A percentile compares a stretch with the other conserved stretches of the same genome.
These are phyloP conservation scores for Perodicticus potto DNA, from an alignment of 2,797 vertebrate genomes.

Conservation along the genomic window DNA sequence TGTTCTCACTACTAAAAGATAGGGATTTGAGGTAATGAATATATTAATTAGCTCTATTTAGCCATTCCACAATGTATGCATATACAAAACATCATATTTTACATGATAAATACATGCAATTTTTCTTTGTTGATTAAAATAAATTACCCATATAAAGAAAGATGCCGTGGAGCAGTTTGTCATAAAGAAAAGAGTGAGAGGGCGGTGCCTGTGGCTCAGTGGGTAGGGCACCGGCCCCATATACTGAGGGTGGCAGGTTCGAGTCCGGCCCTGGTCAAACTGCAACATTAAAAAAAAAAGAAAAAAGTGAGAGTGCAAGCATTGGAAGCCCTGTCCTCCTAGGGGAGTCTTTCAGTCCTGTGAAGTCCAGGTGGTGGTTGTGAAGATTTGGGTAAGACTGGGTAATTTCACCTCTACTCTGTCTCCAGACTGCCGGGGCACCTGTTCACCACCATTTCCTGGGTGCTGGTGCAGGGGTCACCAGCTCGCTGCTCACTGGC, in stretches of 20 bases:
- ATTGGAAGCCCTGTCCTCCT: neutral
- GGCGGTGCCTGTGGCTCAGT: no score
- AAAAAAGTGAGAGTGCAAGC: neutral
- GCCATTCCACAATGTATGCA: neutral
- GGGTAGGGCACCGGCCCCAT: no score
- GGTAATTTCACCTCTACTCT: neutral
- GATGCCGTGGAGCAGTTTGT: neutral
- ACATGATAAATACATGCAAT: neutral
- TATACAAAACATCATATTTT: neutral
- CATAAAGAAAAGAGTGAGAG: neutral
- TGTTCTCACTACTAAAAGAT: neutral
- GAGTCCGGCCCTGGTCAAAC: no score
- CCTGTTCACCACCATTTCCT: neutral
- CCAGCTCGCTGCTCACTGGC: neutral
- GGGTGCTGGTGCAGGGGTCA: no score
- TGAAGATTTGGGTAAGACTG: neutral
- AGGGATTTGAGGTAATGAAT: neutral
- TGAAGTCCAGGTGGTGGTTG: neutral
- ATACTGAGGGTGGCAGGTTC: no score
- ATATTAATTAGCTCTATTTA: neutral
- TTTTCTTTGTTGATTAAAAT: neutral
- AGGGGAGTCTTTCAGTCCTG: no score
- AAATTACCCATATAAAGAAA: neutral
- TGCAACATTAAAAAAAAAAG: no score
- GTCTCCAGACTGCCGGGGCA: fast-evolving